These are phyloP conservation scores for Aphelinus atriplicis DNA, from an alignment of 1,140 invertebrate species.

Conservation along the genomic window DNA sequence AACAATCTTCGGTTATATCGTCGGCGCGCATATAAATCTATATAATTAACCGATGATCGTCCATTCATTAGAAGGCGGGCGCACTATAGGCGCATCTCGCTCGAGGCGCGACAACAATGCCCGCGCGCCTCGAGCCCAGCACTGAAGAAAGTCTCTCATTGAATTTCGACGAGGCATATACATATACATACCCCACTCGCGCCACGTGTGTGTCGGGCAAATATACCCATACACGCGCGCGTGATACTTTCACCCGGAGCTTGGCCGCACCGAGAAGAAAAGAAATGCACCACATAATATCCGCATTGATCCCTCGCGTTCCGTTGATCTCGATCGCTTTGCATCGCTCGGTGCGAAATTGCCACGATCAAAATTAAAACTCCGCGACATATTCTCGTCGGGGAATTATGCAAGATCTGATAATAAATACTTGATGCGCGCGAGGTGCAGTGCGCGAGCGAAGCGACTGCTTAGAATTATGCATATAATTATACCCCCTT, in stretches of 20 bases:
- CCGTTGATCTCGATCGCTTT: too few species aligned
- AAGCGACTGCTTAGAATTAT: too few species aligned
- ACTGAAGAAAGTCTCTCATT: constrained; percentile 33
- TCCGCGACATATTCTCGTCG: too few species aligned
- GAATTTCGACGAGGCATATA: constrained; percentile 9
- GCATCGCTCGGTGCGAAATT: too few species aligned
- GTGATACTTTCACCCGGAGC: not conserved
- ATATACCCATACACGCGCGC: not conserved
- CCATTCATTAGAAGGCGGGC: not conserved
- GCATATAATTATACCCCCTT: too few species aligned
- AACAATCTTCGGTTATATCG: not conserved
- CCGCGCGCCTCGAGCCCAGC: not conserved
- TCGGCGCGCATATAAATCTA: constrained; percentile 1
- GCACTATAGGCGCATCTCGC: not conserved
- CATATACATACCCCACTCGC: too few species aligned
- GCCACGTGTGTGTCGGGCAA: too few species aligned
- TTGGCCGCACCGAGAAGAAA: not conserved
- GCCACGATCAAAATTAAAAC: too few species aligned
- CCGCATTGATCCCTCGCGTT: not conserved
- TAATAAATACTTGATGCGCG: too few species aligned
- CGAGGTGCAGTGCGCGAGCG: too few species aligned
- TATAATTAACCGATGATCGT: constrained; percentile 5
- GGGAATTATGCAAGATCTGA: too few species aligned
- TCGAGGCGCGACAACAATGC: constrained; percentile 2
- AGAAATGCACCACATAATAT: constrained; percentile 8